Evolutionary conservation across 2,113 vertebrate species (phyloP).

Genomic region (Myrmophylax atrothorax): DNA sequence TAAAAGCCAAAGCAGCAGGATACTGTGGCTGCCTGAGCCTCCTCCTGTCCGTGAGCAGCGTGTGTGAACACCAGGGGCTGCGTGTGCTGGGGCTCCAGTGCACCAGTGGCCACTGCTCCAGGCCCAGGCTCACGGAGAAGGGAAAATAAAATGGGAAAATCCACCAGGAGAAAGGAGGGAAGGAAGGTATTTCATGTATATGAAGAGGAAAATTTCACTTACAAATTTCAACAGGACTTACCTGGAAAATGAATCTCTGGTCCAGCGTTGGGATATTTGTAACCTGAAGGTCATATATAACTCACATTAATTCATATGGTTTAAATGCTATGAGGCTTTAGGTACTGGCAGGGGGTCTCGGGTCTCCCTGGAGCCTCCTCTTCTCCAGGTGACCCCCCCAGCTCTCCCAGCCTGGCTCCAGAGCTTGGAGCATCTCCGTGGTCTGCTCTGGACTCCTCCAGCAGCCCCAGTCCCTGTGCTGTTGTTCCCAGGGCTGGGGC

Average conservation of each 20-base stretch:
- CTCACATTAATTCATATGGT: neutral
- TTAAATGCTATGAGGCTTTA: neutral
- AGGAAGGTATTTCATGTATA: neutral
- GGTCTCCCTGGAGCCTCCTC: neutral
- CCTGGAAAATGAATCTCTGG: neutral
- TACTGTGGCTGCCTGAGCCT: neutral
- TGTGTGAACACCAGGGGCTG: neutral
- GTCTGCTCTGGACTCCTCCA: neutral
- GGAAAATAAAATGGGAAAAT: slow-evolving; percentile 22
- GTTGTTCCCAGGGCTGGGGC: neutral
- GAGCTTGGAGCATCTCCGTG: neutral
- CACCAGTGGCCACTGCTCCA: slow-evolving; percentile 29
- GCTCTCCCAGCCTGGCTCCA: neutral
- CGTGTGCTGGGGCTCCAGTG: neutral
- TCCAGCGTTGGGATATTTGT: neutral
- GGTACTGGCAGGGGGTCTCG: neutral
- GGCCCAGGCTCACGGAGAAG: slow-evolving; percentile 36
- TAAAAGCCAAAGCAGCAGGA: neutral
- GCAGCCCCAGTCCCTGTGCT: neutral
- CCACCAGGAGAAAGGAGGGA: neutral
- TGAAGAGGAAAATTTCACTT: slow-evolving; percentile 3
- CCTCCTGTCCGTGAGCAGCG: neutral
- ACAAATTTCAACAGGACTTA: neutral
- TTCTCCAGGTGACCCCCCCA: neutral
- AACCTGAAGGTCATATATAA: neutral